These are phyloP conservation scores for Augiades crinisus DNA, from an alignment of 2,888 invertebrate genomes.

Conservation along the genomic window DNA sequence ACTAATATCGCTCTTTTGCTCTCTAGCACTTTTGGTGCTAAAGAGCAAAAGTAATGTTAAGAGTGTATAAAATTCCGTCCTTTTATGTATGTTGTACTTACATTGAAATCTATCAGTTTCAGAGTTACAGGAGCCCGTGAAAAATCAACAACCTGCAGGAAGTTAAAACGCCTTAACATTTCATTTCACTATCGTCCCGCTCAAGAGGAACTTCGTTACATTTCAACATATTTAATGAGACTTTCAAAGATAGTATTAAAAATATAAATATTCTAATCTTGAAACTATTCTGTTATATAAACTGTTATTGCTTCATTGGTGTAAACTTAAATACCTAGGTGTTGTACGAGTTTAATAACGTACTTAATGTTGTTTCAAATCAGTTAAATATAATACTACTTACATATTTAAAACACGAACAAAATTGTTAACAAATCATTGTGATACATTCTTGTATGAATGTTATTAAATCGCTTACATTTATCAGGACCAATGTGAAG, in stretches of 20 bases:
- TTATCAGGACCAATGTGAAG: constrained; percentile 14
- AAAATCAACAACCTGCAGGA: constrained; percentile 18
- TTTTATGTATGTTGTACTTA: neutral
- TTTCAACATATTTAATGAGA: constrained; percentile 24
- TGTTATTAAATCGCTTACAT: constrained; percentile 4
- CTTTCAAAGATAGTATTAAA: constrained; percentile 26
- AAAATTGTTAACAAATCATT: neutral
- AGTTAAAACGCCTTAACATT: constrained; percentile 29
- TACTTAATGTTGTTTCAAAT: constrained; percentile 15
- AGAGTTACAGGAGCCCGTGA: constrained; percentile 20
- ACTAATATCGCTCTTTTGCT: too few relatives aligned
- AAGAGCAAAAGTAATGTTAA: too few relatives aligned
- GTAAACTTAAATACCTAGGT: constrained; percentile 23
- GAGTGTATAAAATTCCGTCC: neutral
- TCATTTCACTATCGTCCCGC: constrained; percentile 19
- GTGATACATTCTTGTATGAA: constrained; percentile 3
- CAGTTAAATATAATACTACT: constrained; percentile 1
- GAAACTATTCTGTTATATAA: constrained; percentile 19
- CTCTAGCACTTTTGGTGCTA: too few relatives aligned
- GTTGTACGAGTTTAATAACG: constrained; percentile 15
- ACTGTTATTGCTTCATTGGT: constrained; percentile 26
- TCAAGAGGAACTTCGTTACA: constrained; percentile 23
- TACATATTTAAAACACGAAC: neutral
- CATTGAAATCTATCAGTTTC: constrained; percentile 20
- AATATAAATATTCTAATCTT: constrained; percentile 18